Evolutionary conservation across 2,113 vertebrate species (phyloP), one percentile per base, ranked within the genome.

Genomic region (Semicossyphus pulcher): DNA sequence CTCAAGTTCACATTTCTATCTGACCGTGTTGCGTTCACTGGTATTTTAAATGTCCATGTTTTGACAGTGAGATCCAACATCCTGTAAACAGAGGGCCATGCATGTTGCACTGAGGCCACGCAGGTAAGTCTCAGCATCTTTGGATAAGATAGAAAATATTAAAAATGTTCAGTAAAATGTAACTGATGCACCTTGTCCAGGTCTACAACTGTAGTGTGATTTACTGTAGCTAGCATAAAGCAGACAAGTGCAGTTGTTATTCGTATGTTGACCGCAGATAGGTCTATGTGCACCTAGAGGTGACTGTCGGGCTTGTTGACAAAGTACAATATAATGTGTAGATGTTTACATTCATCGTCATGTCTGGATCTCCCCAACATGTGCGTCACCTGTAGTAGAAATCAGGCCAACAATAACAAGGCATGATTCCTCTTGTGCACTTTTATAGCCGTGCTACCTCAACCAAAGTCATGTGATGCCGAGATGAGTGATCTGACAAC

Each of bases 31-130:
- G n/a, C n/a, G n/a, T n/a, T n/a, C n/a, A n/a, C n/a, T n/a, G n/a
- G 9, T 25, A 39, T 34, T 70, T 7, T 28, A 59, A 60, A 34
- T 62, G 20, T 47, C 42, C 49, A 52, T 86, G 32, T 79, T 68
- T 81, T 69, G 57, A 72, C 87, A 91, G 89, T 80, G 64, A 86
- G 47, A 74, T 48, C 49, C 59, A 45, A 37, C 68, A 42, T 47
- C 31, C 62, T 72, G 70, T 45, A 14, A 80, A 54, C 25, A 29
- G 52, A 41, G 23, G 66, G 81, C 47, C 68, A 93, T 93, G 92
- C 88, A 82, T 14, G 70, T 89, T 31, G 51, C 79, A 23, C 63
- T 93, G 62, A 77, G 91, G 29, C 91, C 86, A 49, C 89, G 91
- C 64, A 93, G 92, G 92, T 93, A 90, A 90, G 85, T 10, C 37